A percentile compares a stretch with the other conserved stretches of the same genome.
Evolutionary conservation across 2,113 vertebrate genomes (phyloP).

Genomic region (Amazona vittata): DNA sequence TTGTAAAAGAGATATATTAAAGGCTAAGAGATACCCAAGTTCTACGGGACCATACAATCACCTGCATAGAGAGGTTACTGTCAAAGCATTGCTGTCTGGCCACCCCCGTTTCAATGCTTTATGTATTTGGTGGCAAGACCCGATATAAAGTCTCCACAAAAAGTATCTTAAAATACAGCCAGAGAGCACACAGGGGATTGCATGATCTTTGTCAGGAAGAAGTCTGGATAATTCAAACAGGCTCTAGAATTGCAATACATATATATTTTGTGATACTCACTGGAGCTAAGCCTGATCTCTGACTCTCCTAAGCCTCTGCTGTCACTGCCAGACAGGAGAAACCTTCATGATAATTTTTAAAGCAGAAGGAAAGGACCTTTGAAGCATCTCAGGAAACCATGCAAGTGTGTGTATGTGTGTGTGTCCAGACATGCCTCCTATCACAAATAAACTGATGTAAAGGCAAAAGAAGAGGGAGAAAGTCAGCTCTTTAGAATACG

Average conservation of each 20-base stretch:
- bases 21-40: neutral
- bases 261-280: neutral
- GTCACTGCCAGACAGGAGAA: neutral
- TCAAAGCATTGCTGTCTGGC: neutral
- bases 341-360: neutral
- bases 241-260: neutral
- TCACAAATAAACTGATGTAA: neutral
- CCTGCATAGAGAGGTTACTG: neutral
- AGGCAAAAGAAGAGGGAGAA: neutral
- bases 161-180: slow-evolving; percentile 1
- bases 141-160: neutral
- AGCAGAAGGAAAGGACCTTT: neutral
- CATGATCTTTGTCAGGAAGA: neutral
- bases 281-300: neutral
- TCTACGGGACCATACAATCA: neutral
- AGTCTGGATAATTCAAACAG: slow-evolving; percentile 4
- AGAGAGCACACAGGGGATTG: neutral
- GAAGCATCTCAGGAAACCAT: neutral
- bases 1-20: neutral
- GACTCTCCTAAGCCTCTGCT: neutral
- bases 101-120: neutral
- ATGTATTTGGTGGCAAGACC: slow-evolving; percentile 13
- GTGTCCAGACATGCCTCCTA: neutral
- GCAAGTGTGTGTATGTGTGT: neutral
- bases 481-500: neutral